Conservation (phyloP, 2,888 invertebrate species). For the Cynaeus angustus region DNA sequence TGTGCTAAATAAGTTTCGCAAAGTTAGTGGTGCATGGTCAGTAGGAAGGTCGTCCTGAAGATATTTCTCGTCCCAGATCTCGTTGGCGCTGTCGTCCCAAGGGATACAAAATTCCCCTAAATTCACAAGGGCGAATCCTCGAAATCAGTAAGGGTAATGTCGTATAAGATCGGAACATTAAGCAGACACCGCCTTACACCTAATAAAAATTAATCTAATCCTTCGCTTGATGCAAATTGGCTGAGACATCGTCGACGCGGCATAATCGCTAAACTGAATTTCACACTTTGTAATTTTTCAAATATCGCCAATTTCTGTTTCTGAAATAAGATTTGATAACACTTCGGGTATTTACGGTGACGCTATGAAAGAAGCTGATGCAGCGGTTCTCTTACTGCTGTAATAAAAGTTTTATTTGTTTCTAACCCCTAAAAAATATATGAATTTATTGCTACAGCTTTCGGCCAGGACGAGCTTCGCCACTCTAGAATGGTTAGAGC, state of each 20-base stretch:
- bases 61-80: conserved; percentile 36
- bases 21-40: conserved; percentile 42
- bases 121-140: conserved; percentile 19
- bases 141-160: conserved; percentile 16
- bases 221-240: conserved; percentile 37
- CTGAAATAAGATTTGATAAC: conserved; percentile 37
- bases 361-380: conserved; percentile 32
- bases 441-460: conserved; percentile 33
- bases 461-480: conserved; percentile 4
- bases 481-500: neutral
- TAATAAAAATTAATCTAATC: conserved; percentile 44
- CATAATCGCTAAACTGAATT: conserved; percentile 36
- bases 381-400: conserved; percentile 29
- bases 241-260: conserved; percentile 36
- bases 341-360: conserved; percentile 11
- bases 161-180: conserved; percentile 31
- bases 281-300: conserved; percentile 38
- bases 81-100: conserved; percentile 21
- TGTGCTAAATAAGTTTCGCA: conserved; percentile 36
- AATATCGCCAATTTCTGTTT: conserved; percentile 21
- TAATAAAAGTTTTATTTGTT: conserved; percentile 38
- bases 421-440: conserved; percentile 36
- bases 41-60: conserved; percentile 27
- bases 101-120: conserved; percentile 18
- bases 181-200: conserved; percentile 35